These are phyloP conservation scores for Odontesthes bonariensis DNA, from an alignment of 2,113 vertebrate species.

Conservation along the genomic window DNA sequence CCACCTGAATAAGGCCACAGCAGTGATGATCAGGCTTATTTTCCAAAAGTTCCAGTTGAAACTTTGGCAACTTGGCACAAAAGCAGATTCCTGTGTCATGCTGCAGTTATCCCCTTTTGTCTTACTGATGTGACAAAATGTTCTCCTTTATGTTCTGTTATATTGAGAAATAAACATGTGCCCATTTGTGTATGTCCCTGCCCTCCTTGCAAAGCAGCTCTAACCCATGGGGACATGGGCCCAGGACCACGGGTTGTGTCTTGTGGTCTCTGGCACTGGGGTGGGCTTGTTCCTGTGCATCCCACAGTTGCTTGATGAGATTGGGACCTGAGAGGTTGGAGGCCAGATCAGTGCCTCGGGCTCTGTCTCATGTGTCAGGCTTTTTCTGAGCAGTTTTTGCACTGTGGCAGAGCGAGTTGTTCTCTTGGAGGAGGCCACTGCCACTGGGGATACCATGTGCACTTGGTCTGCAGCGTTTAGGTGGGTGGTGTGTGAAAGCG, in stretches of 20 bases:
- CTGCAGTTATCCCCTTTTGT: too few relatives aligned
- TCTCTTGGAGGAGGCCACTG: not conserved
- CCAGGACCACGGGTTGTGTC: not conserved
- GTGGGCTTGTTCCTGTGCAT: not conserved
- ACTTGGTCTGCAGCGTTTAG: not conserved
- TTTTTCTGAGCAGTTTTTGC: not conserved
- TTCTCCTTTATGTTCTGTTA: not conserved
- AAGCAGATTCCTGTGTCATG: not conserved
- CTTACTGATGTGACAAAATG: not conserved
- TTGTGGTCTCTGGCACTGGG: not conserved
- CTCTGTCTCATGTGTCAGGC: not conserved
- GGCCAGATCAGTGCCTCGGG: not conserved
- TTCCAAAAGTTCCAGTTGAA: not conserved
- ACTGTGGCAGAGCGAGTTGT: not conserved
- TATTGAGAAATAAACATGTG: too few relatives aligned
- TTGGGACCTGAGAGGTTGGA: not conserved
- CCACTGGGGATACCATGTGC: not conserved
- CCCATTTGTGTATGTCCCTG: not conserved
- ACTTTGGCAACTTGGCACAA: conserved; percentile 14
- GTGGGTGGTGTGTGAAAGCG: not conserved
- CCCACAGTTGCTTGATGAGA: not conserved
- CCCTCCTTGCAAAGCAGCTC: not conserved
- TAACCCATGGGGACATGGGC: not conserved
- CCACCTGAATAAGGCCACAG: conserved; percentile 37
- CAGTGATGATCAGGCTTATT: conserved; percentile 10